Evolutionary conservation across 2,888 invertebrate species (phyloP).

Genomic region (Erebia aethiops): DNA sequence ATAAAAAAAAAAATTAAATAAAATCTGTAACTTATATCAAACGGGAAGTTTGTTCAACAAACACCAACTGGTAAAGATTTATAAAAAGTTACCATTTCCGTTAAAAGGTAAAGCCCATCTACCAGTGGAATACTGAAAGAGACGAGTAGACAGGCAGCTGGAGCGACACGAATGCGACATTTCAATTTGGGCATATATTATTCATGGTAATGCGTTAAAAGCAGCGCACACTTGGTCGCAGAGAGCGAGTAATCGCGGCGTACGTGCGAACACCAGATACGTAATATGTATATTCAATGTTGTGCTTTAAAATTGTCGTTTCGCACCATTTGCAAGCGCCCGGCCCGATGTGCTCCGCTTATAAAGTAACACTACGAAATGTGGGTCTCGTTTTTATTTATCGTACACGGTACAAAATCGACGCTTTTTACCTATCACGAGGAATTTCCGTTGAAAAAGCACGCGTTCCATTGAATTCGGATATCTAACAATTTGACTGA

Average conservation of each 20-base stretch:
- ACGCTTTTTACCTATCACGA: conserved; percentile 55
- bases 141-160: conserved; percentile 69
- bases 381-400: conserved; percentile 66
- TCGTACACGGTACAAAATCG: conserved; percentile 57
- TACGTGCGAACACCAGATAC: conserved; percentile 72
- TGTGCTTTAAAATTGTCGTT: conserved; percentile 80
- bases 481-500: conserved; percentile 41
- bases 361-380: conserved; percentile 73
- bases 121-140: conserved; percentile 67
- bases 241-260: conserved; percentile 72
- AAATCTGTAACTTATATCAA: neutral
- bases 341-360: conserved; percentile 69
- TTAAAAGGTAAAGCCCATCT: conserved; percentile 73
- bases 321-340: conserved; percentile 75
- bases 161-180: conserved; percentile 80
- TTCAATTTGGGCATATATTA: conserved; percentile 82
- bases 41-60: neutral
- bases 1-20: neutral
- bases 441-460: conserved; percentile 48
- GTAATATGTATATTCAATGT: conserved; percentile 74
- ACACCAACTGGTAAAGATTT: conserved; percentile 9
- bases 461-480: conserved; percentile 38
- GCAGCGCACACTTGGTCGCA: conserved; percentile 71
- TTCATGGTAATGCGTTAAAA: conserved; percentile 83
- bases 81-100: conserved; percentile 33